phyloP scores from a whole-genome alignment of 2,113 vertebrate species.

The Natator depressus region DNA sequence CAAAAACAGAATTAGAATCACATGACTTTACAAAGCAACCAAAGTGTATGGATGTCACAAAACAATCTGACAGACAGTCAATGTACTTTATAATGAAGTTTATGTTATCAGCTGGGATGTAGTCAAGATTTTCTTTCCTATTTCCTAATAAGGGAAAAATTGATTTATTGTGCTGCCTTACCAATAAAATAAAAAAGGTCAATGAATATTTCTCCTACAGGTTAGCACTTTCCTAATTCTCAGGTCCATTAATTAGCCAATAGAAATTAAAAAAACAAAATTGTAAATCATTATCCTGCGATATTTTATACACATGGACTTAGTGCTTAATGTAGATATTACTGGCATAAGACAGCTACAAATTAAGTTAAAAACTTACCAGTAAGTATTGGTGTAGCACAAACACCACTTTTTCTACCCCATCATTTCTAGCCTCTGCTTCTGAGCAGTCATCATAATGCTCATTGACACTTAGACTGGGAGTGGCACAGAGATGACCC shows the following conservation, averaged over 20 bases:
- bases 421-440: neutral
- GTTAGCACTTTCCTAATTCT: neutral
- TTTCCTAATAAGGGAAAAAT: neutral
- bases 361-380: neutral
- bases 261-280: neutral
- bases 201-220: neutral
- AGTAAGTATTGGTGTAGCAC: neutral
- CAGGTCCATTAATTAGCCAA: neutral
- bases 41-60: neutral
- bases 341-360: neutral
- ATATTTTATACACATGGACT: neutral
- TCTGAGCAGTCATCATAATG: neutral
- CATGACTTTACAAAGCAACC: neutral
- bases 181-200: neutral
- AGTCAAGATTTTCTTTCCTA: neutral
- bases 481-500: neutral
- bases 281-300: neutral
- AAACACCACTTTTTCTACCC: neutral
- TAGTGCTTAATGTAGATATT: neutral
- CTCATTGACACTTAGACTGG: rapidly evolving
- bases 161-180: neutral
- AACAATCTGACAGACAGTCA: neutral
- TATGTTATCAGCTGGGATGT: neutral
- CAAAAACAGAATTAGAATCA: neutral
- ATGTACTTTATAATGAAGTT: neutral